Base-by-base conservation (phyloP, 2,797 vertebrate species). In the Brachyrhaphis roseni region DNA sequence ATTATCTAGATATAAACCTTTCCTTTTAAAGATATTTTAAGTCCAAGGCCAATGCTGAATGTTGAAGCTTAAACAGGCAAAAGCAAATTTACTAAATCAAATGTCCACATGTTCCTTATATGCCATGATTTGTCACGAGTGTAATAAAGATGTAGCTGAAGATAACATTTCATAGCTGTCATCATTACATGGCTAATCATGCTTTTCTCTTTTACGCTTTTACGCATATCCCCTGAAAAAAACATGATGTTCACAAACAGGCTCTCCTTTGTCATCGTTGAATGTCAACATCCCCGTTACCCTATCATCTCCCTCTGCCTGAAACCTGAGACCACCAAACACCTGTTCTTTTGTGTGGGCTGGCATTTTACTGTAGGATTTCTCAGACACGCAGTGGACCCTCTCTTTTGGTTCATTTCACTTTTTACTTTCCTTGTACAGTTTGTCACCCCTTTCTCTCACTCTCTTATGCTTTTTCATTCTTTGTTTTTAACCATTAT, bases 261-360 rank as follows among this genome's bases (percentile, higher is more conserved):
- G 90, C 86, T 18, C 51, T 84, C 83, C 90, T 94, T 95, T 96
- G 95, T 96, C 83, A 86, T 81, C 49, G 81, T 36, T 93, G 92
- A 95, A 95, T 94, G 94, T 94, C 94, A 95, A 95, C 93, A 95
- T 94, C 83, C 90, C 93, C 87, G 93, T 94, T 93, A 93, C 92
- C 93, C 93, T 83, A 82, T 90, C 91, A 89, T 84, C 46, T 92
- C 89, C 78, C 87, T 91, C 84, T 72, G 89, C 82, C 89, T 91
- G 95, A 95, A 96, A 96, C 94, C 90, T 86, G 92, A 96, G 89
- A 95, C 95, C 91, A 13, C 79, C 90, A 90, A 94, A 96, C 95
- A 96, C 96, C 95, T 96, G 96, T 95, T 95, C 94, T 88, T 95
- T 96, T 96, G 95, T 96, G 90, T 78, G 88, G 88, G 90, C 91